Base-by-base conservation (phyloP, 1,140 invertebrate species). In the Ptiloglossa arizonensis region DNA sequence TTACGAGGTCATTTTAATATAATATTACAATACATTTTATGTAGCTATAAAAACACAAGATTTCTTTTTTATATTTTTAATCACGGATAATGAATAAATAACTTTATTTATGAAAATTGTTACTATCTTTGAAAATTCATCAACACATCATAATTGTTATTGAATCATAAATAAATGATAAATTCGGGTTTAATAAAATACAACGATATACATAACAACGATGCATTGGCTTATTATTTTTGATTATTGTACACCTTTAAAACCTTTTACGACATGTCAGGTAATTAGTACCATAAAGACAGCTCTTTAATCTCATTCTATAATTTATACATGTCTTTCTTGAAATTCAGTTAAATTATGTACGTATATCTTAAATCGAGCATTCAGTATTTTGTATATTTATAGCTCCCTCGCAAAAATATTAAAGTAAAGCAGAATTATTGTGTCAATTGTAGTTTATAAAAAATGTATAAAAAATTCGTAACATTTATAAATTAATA, bases 291-390 rank as follows among this genome's bases (percentile, higher is more conserved):
- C 83, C 83, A 57, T 64, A 71, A 80, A 82, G 54, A 63, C 82
- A 79, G 22, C 62, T 82, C 41, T 76, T 82, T 78, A 64, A 79
- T 68, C 70, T 85, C 67, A 35, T 76, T 62, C 64, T 79, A 75
- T 72, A 83, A 79, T 74, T 83, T 84, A 79, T 71, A 83, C 72
- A 85, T 77, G 74, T 79, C 44, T 85, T 67, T 64, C 54, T 81
- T 71, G 64, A 83, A 89, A 90, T 80, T 87, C 64, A 87, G 32
- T 76, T 76, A 76, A 76, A 89, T 84, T 82, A 66, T 74, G 27
- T 81, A 60, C 17, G 44, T 80, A 79, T 66, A 62, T 80, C 22
- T 79, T 19, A 35, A 72, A 68, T 17, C 22, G 41, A 44, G 52
- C 27, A 82, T 78, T 79, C 52, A 56, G 27, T 54, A 59, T 38